Conservation (phyloP, 2,888 invertebrate genomes). For the Sesamia inferens region DNA sequence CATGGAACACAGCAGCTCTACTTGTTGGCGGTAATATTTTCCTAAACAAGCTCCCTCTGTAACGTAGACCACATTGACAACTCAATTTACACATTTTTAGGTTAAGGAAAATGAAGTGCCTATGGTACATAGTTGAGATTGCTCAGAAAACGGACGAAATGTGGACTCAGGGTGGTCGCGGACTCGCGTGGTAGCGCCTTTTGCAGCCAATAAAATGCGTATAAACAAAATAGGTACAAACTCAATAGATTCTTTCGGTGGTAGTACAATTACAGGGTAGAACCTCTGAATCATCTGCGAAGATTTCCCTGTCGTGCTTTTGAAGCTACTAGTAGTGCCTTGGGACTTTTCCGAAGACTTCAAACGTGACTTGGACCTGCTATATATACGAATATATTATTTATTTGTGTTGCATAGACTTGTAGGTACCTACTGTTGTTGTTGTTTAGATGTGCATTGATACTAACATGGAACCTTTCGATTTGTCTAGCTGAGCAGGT, state of each 20-base stretch:
- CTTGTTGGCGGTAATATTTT: background rate
- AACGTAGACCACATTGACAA: background rate
- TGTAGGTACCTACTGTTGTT: background rate
- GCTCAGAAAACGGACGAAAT: background rate
- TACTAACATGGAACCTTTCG: slow-evolving; percentile 76
- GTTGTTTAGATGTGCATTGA: background rate
- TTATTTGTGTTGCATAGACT: background rate
- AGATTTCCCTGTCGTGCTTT: slow-evolving; percentile 72
- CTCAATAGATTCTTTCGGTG: slow-evolving; percentile 69
- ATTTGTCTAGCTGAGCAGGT: slow-evolving; percentile 64
- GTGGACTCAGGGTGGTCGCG: too few relatives aligned
- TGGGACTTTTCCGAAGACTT: background rate
- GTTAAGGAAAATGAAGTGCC: too few relatives aligned
- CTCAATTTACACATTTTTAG: background rate
- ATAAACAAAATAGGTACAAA: slow-evolving; percentile 62
- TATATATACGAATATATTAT: background rate
- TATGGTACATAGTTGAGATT: background rate
- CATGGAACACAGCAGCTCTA: background rate
- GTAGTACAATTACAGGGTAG: slow-evolving; percentile 77
- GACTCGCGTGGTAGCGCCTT: background rate
- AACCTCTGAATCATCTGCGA: slow-evolving; percentile 62
- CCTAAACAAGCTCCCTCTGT: background rate
- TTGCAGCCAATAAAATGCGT: background rate
- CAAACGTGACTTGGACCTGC: slow-evolving; percentile 8
- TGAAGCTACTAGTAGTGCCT: slow-evolving; percentile 60